Evolutionary conservation across 2,888 invertebrate species (phyloP), one percentile per base, ranked within the genome.

Genomic region (Cheiracanthium punctorium): DNA sequence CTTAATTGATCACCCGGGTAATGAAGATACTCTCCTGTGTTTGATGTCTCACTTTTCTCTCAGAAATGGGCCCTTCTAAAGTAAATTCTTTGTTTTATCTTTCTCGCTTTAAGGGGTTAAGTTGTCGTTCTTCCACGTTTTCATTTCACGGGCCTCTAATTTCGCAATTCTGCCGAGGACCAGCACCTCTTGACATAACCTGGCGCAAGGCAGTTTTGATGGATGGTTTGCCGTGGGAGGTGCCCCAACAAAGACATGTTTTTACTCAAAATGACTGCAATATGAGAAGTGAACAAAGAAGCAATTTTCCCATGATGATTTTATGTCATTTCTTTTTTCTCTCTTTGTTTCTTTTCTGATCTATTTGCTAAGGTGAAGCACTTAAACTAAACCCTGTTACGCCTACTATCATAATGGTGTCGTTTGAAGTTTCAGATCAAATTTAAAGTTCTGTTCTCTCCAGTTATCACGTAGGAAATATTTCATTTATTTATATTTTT

Each of bases 1-100:
- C 32, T 58, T 84, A 84, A 84, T 79, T 84, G 84, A 84, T 79
- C 84, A 69, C 69, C 73, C 74, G 79, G 12, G 24, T 58, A 24
- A 58, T 58, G 58, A 58, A 58, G 58, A 17, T 58, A 24, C 5
- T 17, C 7, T 17, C 24, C 4, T 58, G 24, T 24, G 24, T 58
- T 12, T 58, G 20, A 84, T 74, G 79, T 84, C 79, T 84, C 71
- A 79, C 65, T 79, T n/a, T 14, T 29, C 24, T n/a, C 32, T n/a
- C 14, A 4, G 24, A 70, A 70, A 37, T 41, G 41, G 14, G 4
- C 37, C 70, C 14, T 5, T 33, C 12, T 24, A 5, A 33, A 14
- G 8, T 32, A 10, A 41, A 20, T 41, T 14, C 10, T 12, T 70
- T 29, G 24, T 41, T 28, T 33, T 69, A 28, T 30, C 24, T 4